phyloP scores from a whole-genome alignment of 2,888 invertebrate genomes.

The Dromius quadrimaculatus region DNA sequence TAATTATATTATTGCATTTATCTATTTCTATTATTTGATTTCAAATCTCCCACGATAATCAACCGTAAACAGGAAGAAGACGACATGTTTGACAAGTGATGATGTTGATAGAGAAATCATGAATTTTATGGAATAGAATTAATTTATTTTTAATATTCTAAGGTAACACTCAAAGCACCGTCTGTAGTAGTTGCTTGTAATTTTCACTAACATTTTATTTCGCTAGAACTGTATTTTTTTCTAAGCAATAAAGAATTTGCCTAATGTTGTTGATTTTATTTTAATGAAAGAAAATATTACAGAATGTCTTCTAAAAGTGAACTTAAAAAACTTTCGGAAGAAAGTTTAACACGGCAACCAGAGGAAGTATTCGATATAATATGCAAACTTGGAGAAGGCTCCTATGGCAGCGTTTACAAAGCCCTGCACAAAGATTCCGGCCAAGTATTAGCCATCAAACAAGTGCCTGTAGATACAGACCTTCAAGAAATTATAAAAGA shows the following conservation, averaged over 20 bases:
- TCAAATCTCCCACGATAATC: conserved; percentile 35
- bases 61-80: conserved; percentile 6
- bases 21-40: not conserved
- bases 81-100: conserved; percentile 29
- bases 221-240: not conserved
- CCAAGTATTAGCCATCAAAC: conserved; percentile 91
- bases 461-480: conserved; percentile 97
- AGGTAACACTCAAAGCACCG: conserved; percentile 22
- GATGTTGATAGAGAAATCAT: conserved; percentile 16
- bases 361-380: conserved; percentile 98
- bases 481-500: conserved; percentile 97
- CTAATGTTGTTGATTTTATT: not conserved
- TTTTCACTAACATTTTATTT: conserved; percentile 14
- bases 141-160: conserved; percentile 33
- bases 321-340: conserved; percentile 91
- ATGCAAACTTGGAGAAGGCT: conserved; percentile 95
- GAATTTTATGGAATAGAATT: not conserved
- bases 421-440: conserved; percentile 96
- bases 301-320: conserved; percentile 70
- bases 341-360: conserved; percentile 91
- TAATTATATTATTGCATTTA: conserved; percentile 1
- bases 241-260: conserved; percentile 11
- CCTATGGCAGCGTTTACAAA: conserved; percentile 96
- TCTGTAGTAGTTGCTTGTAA: conserved; percentile 26
- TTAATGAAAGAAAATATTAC: conserved; percentile 1